Evolutionary conservation across 2,113 vertebrate species (phyloP), one percentile per base, ranked within the genome.

Genomic region (Bambusicola thoracicus): DNA sequence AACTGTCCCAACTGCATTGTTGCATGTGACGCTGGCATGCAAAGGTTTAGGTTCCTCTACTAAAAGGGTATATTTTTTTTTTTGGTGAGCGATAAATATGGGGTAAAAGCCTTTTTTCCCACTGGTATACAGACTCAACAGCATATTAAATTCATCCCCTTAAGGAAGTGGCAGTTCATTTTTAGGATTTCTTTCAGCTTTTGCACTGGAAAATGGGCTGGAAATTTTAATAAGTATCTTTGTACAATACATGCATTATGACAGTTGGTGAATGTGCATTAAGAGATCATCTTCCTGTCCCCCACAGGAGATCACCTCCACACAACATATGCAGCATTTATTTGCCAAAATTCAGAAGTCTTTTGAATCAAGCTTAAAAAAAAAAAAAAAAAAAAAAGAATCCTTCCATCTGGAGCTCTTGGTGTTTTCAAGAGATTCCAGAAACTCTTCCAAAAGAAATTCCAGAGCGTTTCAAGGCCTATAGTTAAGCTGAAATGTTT

Each of bases 281-380:
- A 93, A 96, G 92, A 94, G 94, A 96, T 96, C 90, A 93, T 94
- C 97, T 97, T 97, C 96, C 96, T 97, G 96, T 97, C 90, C 92
- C 87, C 94, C 90, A 95, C 94, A 89, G 95, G 94, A 96, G 94
- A 89, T 87, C 96, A 97, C 96, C 95, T 97, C 96, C 81, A 90
- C 93, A 96, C 92, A 97, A 90, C 97, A 97, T 98, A 97, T 97
- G 97, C 93, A 96, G 93, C 86, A 58, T 83, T 94, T 36, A 74
- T 97, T 91, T 98, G 97, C 97, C 97, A 98, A 96, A 94, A 92
- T 87, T 96, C 91, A 89, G 40, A 92, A 96, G 94, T 69, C 89
- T 96, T 93, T 94, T 96, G 90, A 96, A 95, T 96, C 87, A 74
- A 92, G 95, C 90, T 92, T 97, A 96, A 87, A 41, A 88, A 91